These are phyloP conservation scores for Chelonoidis abingdonii DNA, from an alignment of 2,113 vertebrate genomes.

Conservation along the genomic window DNA sequence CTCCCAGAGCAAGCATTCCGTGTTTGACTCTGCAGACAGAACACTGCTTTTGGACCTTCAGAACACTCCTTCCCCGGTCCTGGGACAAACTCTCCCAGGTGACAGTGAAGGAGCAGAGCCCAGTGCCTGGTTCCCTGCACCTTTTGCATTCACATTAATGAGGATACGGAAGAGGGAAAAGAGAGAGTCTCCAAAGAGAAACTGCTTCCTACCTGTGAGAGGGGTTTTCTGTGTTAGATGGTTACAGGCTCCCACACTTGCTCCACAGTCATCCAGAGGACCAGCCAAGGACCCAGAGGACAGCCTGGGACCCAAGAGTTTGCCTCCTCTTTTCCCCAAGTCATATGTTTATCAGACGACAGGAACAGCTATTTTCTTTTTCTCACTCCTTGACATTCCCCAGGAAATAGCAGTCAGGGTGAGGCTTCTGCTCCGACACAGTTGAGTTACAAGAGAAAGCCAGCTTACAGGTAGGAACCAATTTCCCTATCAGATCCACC, in stretches of 20 bases:
- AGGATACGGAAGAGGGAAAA: neutral
- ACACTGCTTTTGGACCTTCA: rapidly evolving
- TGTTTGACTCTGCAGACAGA: neutral
- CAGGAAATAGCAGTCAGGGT: neutral
- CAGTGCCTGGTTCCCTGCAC: neutral
- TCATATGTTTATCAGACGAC: neutral
- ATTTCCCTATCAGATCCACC: neutral
- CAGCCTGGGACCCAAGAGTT: neutral
- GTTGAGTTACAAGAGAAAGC: neutral
- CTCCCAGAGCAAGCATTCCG: neutral
- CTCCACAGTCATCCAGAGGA: neutral
- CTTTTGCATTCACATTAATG: too few species aligned
- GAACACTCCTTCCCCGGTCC: neutral
- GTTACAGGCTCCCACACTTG: neutral
- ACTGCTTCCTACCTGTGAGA: neutral
- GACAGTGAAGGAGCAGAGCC: neutral
- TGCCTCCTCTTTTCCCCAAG: neutral
- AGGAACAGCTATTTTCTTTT: neutral
- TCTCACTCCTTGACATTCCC: neutral
- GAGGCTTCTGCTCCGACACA: neutral
- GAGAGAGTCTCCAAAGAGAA: neutral
- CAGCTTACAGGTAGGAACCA: neutral
- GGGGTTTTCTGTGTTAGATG: rapidly evolving
- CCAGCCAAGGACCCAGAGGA: neutral
- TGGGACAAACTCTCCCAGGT: neutral